Base-by-base conservation (phyloP, 2,797 vertebrate species). In the Danio jaintianensis region DNA sequence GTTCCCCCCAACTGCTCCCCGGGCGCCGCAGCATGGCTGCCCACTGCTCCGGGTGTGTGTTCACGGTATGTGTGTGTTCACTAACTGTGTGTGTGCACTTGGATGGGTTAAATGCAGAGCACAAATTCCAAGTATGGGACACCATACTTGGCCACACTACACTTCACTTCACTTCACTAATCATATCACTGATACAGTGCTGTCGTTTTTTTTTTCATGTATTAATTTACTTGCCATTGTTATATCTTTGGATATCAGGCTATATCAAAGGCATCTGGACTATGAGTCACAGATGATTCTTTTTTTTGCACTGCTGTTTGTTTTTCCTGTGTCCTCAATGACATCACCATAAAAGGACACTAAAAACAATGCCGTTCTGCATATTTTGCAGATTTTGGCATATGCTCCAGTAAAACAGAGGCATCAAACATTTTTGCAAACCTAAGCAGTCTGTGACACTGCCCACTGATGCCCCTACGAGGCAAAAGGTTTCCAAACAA, bases 401-500 rank as follows among this genome's bases (percentile, higher is more conserved):
- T 91, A 91, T 91, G 91, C 89, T 93, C 82, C 83, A 84, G 85
- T 88, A 85, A 86, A 89, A 87, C 84, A 79, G 87, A 82, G 7
- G 63, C 89, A 69, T 88, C 89, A 86, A 67, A 85, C 83, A 58
- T 80, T 83, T 82, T 72, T 84, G 84, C 90, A 74, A 85, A 90
- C 86, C 89, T 91, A 91, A 91, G 90, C 89, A 89, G 82, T 87
- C 55, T 29, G 83, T 40, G 81, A 64, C 80, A 75, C 20, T 76
- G 72, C 83, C 62, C 76, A 10, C 4, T 79, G 85, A 83, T 61
- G 87, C 79, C 84, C 93, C 91, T 86, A 85, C 83, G 50, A 90
- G 91, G 93, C 91, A 90, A 87, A 93, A 94, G 84, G 89, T 91
- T 92, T 95, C 94, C 92, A 92, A 94, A 93, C 89, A 84, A 89